Conservation (phyloP, 2,113 vertebrate species). For the Solenodon paradoxus region DNA sequence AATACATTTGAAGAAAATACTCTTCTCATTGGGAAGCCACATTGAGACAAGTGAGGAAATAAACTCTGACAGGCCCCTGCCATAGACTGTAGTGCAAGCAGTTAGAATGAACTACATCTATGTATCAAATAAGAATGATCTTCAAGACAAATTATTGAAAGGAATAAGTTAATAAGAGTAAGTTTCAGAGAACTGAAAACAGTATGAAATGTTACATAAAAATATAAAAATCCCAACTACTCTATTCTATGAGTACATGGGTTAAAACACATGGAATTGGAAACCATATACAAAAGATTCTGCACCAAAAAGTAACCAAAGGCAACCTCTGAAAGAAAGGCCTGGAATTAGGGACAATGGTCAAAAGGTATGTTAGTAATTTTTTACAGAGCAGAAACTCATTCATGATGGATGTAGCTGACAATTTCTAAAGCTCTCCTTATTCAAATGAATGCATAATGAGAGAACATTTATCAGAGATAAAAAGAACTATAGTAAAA, state of each 20-base stretch:
- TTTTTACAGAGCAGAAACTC: background rate
- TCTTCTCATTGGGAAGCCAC: background rate
- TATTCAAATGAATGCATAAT: slow-evolving; percentile 1
- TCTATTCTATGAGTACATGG: background rate
- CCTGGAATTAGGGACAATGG: background rate
- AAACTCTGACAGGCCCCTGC: background rate
- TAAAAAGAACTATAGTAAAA: background rate
- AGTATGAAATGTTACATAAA: background rate
- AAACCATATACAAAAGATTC: background rate
- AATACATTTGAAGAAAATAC: too few species aligned
- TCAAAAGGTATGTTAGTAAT: background rate
- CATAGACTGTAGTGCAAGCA: background rate
- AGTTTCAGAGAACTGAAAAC: background rate
- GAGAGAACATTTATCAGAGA: background rate
- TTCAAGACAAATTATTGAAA: background rate
- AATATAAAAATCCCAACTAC: background rate
- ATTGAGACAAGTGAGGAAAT: background rate
- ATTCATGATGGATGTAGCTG: background rate
- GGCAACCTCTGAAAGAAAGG: background rate
- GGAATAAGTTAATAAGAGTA: background rate
- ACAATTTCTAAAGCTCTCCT: background rate
- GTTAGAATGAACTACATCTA: background rate
- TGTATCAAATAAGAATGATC: background rate
- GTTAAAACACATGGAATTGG: background rate
- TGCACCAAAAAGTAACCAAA: background rate